A percentile compares a stretch with the other conserved stretches of the same genome.
Evolutionary conservation across 2,797 vertebrate genomes (phyloP).

Genomic region (Geotrypetes seraphini): DNA sequence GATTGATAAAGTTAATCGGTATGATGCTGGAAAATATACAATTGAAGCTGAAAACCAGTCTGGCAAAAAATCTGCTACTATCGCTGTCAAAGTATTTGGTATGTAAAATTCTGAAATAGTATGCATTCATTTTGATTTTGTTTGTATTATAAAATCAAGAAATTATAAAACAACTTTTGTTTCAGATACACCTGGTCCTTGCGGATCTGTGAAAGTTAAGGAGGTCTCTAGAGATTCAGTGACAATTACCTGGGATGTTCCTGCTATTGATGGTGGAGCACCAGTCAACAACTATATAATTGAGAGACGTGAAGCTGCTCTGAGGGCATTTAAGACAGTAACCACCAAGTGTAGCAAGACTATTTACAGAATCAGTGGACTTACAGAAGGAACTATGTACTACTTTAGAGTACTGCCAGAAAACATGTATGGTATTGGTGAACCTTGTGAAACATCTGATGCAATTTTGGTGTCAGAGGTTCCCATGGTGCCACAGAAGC

Average conservation of each 20-base stretch:
- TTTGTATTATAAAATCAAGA: background rate
- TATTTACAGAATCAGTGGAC: conserved; percentile 77
- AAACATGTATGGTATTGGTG: conserved; percentile 94
- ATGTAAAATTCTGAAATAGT: conserved; percentile 28
- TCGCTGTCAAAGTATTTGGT: conserved; percentile 96
- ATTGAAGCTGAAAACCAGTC: conserved; percentile 88
- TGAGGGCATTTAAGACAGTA: conserved; percentile 96
- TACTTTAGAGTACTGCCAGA: conserved; percentile 94
- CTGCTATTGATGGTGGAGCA: conserved; percentile 85
- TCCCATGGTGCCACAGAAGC: conserved; percentile 76
- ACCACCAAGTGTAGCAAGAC: conserved; percentile 94
- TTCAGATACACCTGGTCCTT: conserved; percentile 90
- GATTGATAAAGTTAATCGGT: conserved; percentile 91
- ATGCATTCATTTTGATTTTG: background rate
- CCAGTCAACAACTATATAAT: conserved; percentile 93
- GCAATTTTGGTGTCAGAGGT: conserved; percentile 87
- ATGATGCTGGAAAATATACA: conserved; percentile 92
- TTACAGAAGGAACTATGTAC: conserved; percentile 88
- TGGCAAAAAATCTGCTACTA: conserved; percentile 85
- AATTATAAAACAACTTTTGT: background rate
- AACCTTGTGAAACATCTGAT: conserved; percentile 82
- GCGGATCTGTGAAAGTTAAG: conserved; percentile 80
- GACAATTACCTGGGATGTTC: conserved; percentile 88
- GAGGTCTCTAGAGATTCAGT: conserved; percentile 84
- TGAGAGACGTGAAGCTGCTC: conserved; percentile 92